Base-by-base conservation (phyloP, 92 coral and sea anemone species). In the Muricea muricata region DNA sequence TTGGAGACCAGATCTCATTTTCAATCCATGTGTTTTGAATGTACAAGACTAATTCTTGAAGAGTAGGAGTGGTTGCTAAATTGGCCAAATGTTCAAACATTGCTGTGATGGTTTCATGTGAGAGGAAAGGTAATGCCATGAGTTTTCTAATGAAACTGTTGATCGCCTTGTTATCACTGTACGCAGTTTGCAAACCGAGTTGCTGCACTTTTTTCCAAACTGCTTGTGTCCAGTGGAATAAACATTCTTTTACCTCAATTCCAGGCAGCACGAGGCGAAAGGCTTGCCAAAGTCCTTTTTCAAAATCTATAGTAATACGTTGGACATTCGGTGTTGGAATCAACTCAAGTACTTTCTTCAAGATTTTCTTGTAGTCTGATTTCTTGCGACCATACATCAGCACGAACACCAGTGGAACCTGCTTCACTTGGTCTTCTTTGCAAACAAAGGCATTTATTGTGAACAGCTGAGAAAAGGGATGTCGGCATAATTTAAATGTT, bases 41-140 rank as follows among this genome's bases (percentile, higher is more conserved):
- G 26, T 89, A 86, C 10, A 26, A 3, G 0, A 72, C 80, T 15
- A 88, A n/a, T n/a, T n/a, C n/a, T n/a, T n/a, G n/a, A n/a, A n/a
- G 78, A 18, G 86, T 42, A 0, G 10, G 34, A 10, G 85, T 85
- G 60, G 55, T 80, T 21, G 91, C 91, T 28, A 80, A 24, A 6
- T 13, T 1, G 2, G 58, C 26, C 18, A 85, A 79, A 3, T 83
- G 4, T 11, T 1, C 30, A 42, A 90, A 90, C 31, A 65, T 28
- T 7, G 68, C 26, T 0, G 73, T 35, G 14, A 87, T 80, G 42
- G 71, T 83, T 29, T 45, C 34, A n/a, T 46, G 32, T 1, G 87
- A 84, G 14, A 83, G 50, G 47, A 83, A 87, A 13, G 93, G 91
- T 26, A 87, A 58, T 0, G 87, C 89, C 89, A 91, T 83, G 1